Base-by-base conservation (phyloP, 2,888 invertebrate species). In the Netelia inedita region DNA sequence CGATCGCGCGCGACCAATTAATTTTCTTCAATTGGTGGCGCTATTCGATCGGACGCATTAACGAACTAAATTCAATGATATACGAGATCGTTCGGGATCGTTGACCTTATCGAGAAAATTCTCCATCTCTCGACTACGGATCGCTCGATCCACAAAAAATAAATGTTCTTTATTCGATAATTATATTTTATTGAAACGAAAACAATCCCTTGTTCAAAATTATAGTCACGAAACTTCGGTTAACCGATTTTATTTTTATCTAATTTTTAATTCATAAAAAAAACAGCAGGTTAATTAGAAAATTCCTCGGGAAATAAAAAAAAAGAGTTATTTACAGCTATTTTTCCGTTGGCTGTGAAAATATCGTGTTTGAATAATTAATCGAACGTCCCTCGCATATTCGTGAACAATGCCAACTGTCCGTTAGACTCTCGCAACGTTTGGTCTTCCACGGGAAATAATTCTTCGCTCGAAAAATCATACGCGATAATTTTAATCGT, bases 1-100 rank as follows among this genome's bases (percentile, higher is more conserved):
- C n/a, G 35, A 23, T 28, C 61, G 46, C 76, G 46, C 76, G 65
- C 53, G 57, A 11, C 46, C 59, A 53, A 73, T 78, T 53, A 23
- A 68, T 73, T 53, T 59, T 41, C 53, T 59, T 41, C 14, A 35
- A 68, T 79, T 53, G 61, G 57, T 66, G 50, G 21, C 9, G 8
- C 63, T 23, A 74, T 28, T 57, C 19, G 21, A 57, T 57, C 57
- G 19, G 16, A 53, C 53, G 16, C 57, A 19, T 57, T 16, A 16
- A 57, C 9, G 8, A 16, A 19, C 46, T 46, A 61, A 50, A n/a
- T 53, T 28, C 19, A 53, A 61, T 23, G 19, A 61, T 69, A 35
- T 35, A 46, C 46, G 59, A 23, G 46, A 41, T 43, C 69, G 23
- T 61, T 14, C 21, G 63, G 28, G 69, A 53, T 71, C n/a, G 57